Evolutionary conservation across 1,140 invertebrate genomes (phyloP), one percentile per base, ranked within the genome.

Genomic region (Tetranychus cinnabarinus): DNA sequence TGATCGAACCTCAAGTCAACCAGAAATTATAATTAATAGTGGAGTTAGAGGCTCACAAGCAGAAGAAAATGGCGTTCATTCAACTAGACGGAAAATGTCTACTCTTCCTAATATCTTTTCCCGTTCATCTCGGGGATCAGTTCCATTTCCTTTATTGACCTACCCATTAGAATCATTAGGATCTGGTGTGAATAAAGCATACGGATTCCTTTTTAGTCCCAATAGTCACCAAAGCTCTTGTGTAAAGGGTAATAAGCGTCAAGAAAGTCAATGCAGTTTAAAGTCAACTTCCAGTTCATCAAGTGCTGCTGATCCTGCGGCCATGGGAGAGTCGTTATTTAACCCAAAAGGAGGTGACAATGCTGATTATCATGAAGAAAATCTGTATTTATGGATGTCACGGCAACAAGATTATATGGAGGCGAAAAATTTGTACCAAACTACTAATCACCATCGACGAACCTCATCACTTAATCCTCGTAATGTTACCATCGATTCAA

Each of bases 301-400:
- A 10, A 56, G 55, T 56, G 15, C 37, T 10, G 55, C 8, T 15
- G 55, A 39, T 33, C 7, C 34, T n/a, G n/a, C 50, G 10, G n/a
- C 36, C 1, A n/a, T 39, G 6, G 15, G 33, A 2, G 55, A 56
- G 36, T 39, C 55, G 15, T 36, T 56, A 2, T 36, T 56, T 8
- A 56, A 35, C 15, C 10, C 55, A 4, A 35, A 39, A 39, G 8
- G 33, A 36, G 13, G 15, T 36, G 55, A 56, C 33, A 31, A 15
- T 56, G 7, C 55, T 10, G 33, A 34, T 39, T 56, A 56, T 56
- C 69, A 71, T 42, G 68, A 70, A n/a, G 86, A 91, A 70, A 86
- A 88, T 74, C 73, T 95, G 45, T 93, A 93, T 69, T 86, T 83
- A 63, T 93, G 89, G 89, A 92, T 93, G 88, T 85, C 85, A 0